These are phyloP conservation scores for Ephydatia muelleri DNA, from an alignment of 37 sponge, comb jelly and placozoan species.

Conservation along the genomic window DNA sequence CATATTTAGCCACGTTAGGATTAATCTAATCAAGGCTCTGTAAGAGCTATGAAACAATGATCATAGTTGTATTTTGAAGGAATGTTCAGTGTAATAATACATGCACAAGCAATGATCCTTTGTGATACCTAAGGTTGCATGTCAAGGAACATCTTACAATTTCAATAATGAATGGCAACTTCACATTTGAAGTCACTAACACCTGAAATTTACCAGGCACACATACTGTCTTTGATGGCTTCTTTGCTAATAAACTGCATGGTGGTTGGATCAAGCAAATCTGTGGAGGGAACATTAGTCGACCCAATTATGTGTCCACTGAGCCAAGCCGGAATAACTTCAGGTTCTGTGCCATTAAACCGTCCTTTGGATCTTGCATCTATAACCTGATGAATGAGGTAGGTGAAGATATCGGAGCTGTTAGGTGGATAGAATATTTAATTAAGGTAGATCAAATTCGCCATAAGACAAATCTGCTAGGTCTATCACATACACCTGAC, in stretches of 20 bases:
- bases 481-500: too few species aligned
- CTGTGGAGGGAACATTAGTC: too few species aligned
- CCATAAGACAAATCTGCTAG: too few species aligned
- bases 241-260: slow-evolving; percentile 49
- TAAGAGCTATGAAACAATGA: too few species aligned
- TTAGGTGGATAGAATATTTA: too few species aligned
- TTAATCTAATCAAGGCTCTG: too few species aligned
- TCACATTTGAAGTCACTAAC: neutral
- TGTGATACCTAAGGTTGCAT: too few species aligned
- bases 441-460: too few species aligned
- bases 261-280: slow-evolving; percentile 42
- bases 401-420: neutral
- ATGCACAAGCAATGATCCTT: too few species aligned
- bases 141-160: neutral
- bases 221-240: slow-evolving; percentile 49
- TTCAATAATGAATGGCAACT: neutral
- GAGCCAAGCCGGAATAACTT: slow-evolving; percentile 47
- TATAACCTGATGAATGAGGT: slow-evolving; percentile 24
- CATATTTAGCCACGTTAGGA: too few species aligned
- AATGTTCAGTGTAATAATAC: too few species aligned
- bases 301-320: slow-evolving; percentile 26
- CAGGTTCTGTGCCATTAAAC: slow-evolving; percentile 69
- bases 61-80: too few species aligned
- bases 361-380: slow-evolving; percentile 62
- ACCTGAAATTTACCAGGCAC: neutral